phyloP scores from a whole-genome alignment of 1,140 invertebrate species.

The Drosophila burlai region DNA sequence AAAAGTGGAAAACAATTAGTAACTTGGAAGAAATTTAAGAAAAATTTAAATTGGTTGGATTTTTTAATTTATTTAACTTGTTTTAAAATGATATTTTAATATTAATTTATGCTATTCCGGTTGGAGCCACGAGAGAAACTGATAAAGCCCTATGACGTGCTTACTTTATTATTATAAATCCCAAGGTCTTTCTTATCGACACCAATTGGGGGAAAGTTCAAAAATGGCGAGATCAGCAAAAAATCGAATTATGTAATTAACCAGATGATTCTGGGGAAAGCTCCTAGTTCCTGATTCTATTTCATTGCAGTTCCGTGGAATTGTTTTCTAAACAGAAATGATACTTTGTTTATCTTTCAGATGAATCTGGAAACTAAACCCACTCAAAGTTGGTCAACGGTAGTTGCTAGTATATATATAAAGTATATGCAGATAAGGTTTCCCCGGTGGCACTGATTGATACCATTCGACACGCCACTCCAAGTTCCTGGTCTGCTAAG shows the following conservation, averaged over 20 bases:
- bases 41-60: too few relatives aligned
- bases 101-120: not conserved
- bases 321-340: not conserved
- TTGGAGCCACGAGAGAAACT: not conserved
- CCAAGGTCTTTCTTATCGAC: slow-evolving; percentile 27
- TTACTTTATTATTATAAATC: not conserved
- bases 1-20: slow-evolving; percentile 11
- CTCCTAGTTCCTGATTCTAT: not conserved
- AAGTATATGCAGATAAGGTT: slow-evolving; percentile 14
- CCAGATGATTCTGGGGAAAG: not conserved
- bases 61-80: too few relatives aligned
- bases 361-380: too few relatives aligned
- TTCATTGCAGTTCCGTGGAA: not conserved
- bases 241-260: not conserved
- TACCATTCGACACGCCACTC: slow-evolving; percentile 21
- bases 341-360: not conserved
- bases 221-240: slow-evolving; percentile 3
- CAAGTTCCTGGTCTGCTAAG: slow-evolving; percentile 8
- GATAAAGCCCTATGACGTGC: not conserved
- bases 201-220: slow-evolving; percentile 19
- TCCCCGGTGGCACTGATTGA: slow-evolving; percentile 30
- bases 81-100: not conserved
- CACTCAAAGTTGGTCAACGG: not conserved
- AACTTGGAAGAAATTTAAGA: not conserved
- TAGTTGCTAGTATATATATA: too few relatives aligned